phyloP scores from a whole-genome alignment of 2,888 invertebrate species.

The Lasiommata megera region DNA sequence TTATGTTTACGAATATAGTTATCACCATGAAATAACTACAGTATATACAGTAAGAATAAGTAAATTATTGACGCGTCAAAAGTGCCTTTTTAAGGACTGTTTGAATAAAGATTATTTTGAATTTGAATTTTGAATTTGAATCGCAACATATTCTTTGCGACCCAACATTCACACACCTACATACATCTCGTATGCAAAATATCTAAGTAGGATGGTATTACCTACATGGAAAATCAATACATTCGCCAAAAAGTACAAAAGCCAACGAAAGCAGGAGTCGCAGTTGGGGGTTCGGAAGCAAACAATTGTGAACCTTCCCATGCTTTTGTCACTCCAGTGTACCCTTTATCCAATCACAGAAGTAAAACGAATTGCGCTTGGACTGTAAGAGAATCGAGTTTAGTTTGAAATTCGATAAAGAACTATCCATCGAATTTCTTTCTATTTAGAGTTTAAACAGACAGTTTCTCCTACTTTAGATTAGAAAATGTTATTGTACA shows the following conservation, averaged over 20 bases:
- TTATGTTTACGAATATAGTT: too few species aligned
- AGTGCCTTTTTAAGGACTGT: too few species aligned
- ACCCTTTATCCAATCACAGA: conserved; percentile 50
- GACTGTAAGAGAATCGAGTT: conserved; percentile 25
- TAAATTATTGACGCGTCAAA: too few species aligned
- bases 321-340: conserved; percentile 39
- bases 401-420: conserved; percentile 6
- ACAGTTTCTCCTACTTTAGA: too few species aligned
- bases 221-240: conserved; percentile 5
- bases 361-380: conserved; percentile 27
- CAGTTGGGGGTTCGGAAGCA: conserved; percentile 26
- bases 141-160: too few species aligned
- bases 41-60: too few species aligned
- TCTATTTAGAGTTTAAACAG: conserved; percentile 4
- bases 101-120: too few species aligned
- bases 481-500: too few species aligned
- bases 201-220: background rate
- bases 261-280: conserved; percentile 4
- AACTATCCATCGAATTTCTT: background rate
- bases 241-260: conserved; percentile 4
- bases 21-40: too few species aligned
- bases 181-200: background rate
- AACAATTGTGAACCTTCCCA: conserved; percentile 41
- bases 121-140: too few species aligned
- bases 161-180: too few species aligned